Evolutionary conservation across 2,888 invertebrate species (phyloP).

Genomic region (Seladonia tumulorum): DNA sequence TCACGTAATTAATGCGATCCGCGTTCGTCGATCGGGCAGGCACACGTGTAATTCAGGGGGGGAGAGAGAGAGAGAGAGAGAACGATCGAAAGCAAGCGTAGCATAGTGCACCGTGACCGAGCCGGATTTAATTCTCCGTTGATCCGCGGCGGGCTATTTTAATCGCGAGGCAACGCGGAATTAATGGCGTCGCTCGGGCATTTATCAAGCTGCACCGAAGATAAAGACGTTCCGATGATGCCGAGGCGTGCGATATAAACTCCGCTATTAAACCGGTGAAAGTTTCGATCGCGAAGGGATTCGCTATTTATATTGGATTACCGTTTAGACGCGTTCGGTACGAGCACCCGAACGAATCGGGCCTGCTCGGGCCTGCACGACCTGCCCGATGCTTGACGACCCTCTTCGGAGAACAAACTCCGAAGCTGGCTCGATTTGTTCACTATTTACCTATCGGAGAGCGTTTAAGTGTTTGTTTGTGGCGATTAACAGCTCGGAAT

Average conservation of each 20-base stretch:
- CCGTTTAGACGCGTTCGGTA: background rate
- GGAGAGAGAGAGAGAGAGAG: no score
- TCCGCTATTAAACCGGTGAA: conserved; percentile 48
- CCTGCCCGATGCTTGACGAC: background rate
- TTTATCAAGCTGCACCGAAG: conserved; percentile 49
- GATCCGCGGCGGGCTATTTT: conserved; percentile 53
- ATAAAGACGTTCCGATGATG: conserved; percentile 56
- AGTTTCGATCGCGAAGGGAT: conserved; percentile 36
- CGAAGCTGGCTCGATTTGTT: background rate
- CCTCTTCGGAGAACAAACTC: background rate
- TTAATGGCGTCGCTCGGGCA: conserved; percentile 43
- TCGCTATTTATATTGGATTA: conserved; percentile 35
- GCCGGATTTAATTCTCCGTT: conserved; percentile 45
- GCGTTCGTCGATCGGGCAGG: conserved; percentile 78
- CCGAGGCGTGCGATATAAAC: conserved; percentile 34
- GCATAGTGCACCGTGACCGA: conserved; percentile 28
- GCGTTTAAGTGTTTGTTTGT: background rate
- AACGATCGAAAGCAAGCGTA: conserved; percentile 61
- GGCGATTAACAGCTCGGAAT: no score
- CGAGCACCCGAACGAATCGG: conserved; percentile 9
- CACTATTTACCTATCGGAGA: background rate
- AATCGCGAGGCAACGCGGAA: conserved; percentile 39
- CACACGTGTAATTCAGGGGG: conserved; percentile 71
- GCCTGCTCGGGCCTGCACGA: background rate
- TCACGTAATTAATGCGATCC: conserved; percentile 81